phyloP scores from a whole-genome alignment of 2,113 vertebrate genomes.

The Rhineura floridana region DNA sequence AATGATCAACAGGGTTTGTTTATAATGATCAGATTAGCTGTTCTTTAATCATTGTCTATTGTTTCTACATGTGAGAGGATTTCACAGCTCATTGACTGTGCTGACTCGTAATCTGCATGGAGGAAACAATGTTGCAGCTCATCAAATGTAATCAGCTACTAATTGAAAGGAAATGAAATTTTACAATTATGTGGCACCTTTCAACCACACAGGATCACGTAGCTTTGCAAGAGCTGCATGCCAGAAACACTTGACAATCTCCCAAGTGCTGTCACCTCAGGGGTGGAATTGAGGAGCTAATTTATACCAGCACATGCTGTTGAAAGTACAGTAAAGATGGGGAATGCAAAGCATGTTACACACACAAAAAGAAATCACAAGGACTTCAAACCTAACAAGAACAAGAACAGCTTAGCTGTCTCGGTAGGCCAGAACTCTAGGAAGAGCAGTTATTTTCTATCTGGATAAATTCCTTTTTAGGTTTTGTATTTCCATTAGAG shows the following conservation, averaged over 20 bases:
- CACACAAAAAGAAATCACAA: background rate
- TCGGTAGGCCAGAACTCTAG: background rate
- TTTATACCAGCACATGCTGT: background rate
- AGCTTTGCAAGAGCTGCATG: constrained; percentile 57
- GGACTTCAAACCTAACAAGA: background rate
- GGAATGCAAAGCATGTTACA: background rate
- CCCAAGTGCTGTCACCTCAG: constrained; percentile 48
- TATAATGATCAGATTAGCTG: constrained; percentile 66
- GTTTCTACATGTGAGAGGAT: constrained; percentile 68
- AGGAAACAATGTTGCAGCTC: constrained; percentile 74
- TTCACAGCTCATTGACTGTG: constrained; percentile 71
- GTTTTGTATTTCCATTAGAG: background rate
- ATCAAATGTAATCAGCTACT: constrained; percentile 74
- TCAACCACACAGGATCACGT: constrained; percentile 60
- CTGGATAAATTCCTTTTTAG: background rate
- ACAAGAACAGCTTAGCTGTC: background rate
- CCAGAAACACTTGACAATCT: constrained; percentile 60
- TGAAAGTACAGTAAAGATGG: background rate
- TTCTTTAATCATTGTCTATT: constrained; percentile 74
- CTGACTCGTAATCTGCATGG: constrained; percentile 70
- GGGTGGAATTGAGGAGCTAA: constrained; percentile 30
- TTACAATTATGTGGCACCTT: constrained; percentile 74
- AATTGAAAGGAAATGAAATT: constrained; percentile 76
- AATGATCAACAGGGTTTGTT: constrained; percentile 64
- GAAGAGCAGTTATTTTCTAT: background rate